A percentile compares a stretch with the other conserved stretches of the same genome.
Evolutionary conservation across 2,113 vertebrate genomes (phyloP).

Genomic region (Anguilla rostrata): DNA sequence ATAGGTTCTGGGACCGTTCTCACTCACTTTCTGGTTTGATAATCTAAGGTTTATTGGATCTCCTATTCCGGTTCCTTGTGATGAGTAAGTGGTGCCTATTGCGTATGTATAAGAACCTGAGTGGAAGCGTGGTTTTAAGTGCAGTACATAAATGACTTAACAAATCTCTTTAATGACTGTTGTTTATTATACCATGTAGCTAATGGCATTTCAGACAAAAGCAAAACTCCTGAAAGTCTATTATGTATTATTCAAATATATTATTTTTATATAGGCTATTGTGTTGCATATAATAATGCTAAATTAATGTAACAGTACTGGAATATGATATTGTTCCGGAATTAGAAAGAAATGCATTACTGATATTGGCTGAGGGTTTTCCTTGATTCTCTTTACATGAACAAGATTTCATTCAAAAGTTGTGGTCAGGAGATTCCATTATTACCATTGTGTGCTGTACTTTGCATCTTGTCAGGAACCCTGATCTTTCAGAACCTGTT

Average conservation of each 20-base stretch:
- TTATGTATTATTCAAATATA: background rate
- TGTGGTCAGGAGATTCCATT: background rate
- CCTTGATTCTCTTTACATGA: background rate
- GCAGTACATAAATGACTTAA: background rate
- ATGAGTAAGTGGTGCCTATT: background rate
- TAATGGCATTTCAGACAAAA: background rate
- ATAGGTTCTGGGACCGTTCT: background rate
- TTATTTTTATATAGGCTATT: background rate
- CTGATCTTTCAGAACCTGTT: background rate
- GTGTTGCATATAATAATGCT: too few species aligned
- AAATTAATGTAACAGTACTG: too few species aligned
- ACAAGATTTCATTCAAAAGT: background rate
- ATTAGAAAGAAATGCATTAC: background rate
- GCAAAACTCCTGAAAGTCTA: background rate
- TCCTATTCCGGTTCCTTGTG: background rate
- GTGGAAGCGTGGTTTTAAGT: background rate
- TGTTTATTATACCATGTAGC: background rate
- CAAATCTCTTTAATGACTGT: background rate
- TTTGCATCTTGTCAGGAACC: background rate
- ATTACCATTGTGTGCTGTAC: background rate
- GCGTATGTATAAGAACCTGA: background rate
- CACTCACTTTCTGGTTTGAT: background rate
- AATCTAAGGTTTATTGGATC: background rate
- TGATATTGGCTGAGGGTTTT: background rate
- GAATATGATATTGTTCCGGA: too few species aligned